Evolutionary conservation across 2,113 vertebrate species (phyloP), one percentile per base, ranked within the genome.

Genomic region (Mastomys natalensis): DNA sequence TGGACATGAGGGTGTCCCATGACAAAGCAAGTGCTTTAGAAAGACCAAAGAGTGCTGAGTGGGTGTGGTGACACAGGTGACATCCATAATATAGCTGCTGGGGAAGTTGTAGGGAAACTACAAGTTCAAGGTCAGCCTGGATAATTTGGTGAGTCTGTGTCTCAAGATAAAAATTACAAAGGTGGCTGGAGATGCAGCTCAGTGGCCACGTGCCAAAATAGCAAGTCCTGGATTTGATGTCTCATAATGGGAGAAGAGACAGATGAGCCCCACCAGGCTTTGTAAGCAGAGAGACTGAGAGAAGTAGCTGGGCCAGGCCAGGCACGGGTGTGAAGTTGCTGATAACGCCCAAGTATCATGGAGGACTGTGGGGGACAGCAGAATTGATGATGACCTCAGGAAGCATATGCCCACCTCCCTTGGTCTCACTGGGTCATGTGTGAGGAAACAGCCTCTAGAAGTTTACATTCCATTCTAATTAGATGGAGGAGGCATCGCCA

Each of bases 361-460:
- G 64, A 11, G 34, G 34, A 70, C 3, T 15, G 34, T 53, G 48
- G 34, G 11, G 34, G 5, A 12, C 22, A 53, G 34, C 34, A 51
- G 22, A 15, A 21, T n/a, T 24, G 64, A 10, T 1, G 37, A n/a
- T 53, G 45, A 70, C 6, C 17, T 43, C 5, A 7, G 53, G 12
- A 68, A 2, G 7, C 29, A 34, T 80, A 77, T 5, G 0, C 7
- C 15, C n/a, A 72, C 53, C 34, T 43, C n/a, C 3, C 21, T 43
- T 40, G 15, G 15, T 29, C 1, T 1, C 60, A 2, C 34, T 24
- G 62, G 37, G 17, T 34, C 58, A 34, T 0, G 4, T 31, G 34
- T 43, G n/a, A 62, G 74, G 26, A 16, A 11, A 53, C 13, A n/a
- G 60, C 40, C 53, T 81, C 66, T 26, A 34, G 34, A 60, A 16